Percentiles rank a stretch among this genome's conserved stretches.
Evolutionary conservation across 1,140 invertebrate species (phyloP).

Genomic region (Himalopsyche phryganea): DNA sequence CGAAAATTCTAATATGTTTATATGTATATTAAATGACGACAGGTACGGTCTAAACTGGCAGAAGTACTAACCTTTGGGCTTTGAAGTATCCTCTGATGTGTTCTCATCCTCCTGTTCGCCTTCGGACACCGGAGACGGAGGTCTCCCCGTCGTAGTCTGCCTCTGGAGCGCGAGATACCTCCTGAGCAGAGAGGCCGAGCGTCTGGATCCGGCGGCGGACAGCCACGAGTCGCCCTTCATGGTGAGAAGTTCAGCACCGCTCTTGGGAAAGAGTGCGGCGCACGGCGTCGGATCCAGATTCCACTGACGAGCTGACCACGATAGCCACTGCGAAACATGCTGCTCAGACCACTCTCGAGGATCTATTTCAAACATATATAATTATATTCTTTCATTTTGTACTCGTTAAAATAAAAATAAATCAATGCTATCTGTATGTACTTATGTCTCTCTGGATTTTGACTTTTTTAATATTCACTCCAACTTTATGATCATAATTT

Average conservation of each 20-base stretch:
- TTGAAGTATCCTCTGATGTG: not conserved
- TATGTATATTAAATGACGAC: no score
- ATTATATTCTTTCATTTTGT: not conserved
- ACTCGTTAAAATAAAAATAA: not conserved
- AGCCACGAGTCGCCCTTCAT: slow-evolving; percentile 7
- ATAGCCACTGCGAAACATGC: slow-evolving; percentile 26
- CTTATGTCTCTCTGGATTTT: not conserved
- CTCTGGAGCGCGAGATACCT: slow-evolving; percentile 22
- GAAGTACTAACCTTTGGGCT: slow-evolving; percentile 23
- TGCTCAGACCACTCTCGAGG: slow-evolving; percentile 18
- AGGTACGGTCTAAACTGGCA: no score
- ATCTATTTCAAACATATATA: slow-evolving; percentile 7
- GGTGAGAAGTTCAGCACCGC: slow-evolving; percentile 6
- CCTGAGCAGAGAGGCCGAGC: slow-evolving; percentile 20
- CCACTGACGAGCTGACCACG: slow-evolving; percentile 27
- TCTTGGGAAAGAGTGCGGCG: slow-evolving; percentile 12
- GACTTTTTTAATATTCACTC: no score
- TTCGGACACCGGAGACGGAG: slow-evolving; percentile 7
- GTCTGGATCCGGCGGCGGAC: slow-evolving; percentile 13
- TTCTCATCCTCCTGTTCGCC: slow-evolving; percentile 13
- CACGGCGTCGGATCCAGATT: slow-evolving; percentile 11
- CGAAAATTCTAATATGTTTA: no score
- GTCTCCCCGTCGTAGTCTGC: slow-evolving; percentile 18
- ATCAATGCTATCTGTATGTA: not conserved
- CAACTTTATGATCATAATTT: no score